Percentiles rank a stretch among this genome's conserved stretches.
Evolutionary conservation across 1,140 invertebrate species (phyloP).

Genomic region (Colletes gigas): DNA sequence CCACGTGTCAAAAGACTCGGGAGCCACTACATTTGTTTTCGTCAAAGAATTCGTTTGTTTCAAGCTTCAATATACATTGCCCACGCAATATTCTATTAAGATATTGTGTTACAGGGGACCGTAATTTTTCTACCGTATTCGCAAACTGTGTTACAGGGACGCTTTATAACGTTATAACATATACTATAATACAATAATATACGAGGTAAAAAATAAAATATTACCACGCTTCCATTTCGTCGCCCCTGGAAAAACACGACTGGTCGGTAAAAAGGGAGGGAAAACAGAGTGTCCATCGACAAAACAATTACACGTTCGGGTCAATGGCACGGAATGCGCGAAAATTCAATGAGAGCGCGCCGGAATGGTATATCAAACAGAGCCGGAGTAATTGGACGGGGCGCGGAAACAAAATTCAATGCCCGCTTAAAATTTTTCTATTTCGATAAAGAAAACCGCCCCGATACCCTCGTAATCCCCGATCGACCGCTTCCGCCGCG

Average conservation of each 20-base stretch:
- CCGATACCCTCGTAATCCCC: background rate
- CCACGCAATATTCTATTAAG: too few species aligned
- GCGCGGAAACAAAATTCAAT: background rate
- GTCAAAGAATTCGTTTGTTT: too few species aligned
- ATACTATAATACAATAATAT: too few species aligned
- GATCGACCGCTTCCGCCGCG: background rate
- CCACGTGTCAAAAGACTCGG: too few species aligned
- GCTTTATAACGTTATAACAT: too few species aligned
- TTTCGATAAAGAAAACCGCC: conserved; percentile 12
- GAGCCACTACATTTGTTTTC: too few species aligned
- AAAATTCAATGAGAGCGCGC: background rate
- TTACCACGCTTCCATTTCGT: background rate
- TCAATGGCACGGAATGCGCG: background rate
- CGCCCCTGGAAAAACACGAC: background rate
- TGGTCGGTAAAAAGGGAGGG: background rate
- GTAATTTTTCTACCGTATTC: too few species aligned
- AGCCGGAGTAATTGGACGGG: background rate
- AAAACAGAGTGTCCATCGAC: background rate
- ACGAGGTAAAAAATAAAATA: too few species aligned
- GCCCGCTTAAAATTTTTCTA: background rate
- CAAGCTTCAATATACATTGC: too few species aligned
- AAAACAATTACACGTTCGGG: background rate
- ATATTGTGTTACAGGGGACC: too few species aligned
- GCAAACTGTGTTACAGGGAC: too few species aligned
- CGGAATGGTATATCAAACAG: background rate